Base-by-base conservation (phyloP, 2,888 invertebrate species). In the Epistrophella euchroma region DNA sequence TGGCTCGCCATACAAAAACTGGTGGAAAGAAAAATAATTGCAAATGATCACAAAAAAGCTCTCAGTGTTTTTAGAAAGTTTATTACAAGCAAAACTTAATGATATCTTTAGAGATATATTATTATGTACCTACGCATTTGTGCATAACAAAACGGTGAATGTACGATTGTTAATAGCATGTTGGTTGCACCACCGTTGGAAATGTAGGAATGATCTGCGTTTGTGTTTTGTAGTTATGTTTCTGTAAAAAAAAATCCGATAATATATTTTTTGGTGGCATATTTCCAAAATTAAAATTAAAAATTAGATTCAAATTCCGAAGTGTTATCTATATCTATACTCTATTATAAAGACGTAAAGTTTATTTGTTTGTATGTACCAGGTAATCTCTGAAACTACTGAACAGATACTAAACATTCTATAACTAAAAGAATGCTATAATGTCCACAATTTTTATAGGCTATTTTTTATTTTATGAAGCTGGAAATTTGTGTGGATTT, bases 51-150 rank as follows among this genome's bases (percentile, higher is more conserved):
- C 2, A 88, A 88, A 17, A 91, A 91, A 62, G 91, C 91, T 4
- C 78, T 91, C 2, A 90, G 88, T 40, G 87, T 91, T 70, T 91
- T 91, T 89, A 89, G 89, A 19, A 91, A 90, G 81, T 91, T 91
- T 89, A 89, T 92, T 86, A 80, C 88, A 25, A 90, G 88, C 83
- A 92, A 91, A 90, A 89, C 90, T 80, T 90, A 90, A 88, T 76
- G 13, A 66, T 66, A 19, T n/a, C 19, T 43, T 43, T 45, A 25
- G 9, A 32, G 56, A 17, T n/a, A 17, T 6, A n/a, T n/a, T n/a
- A n/a, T n/a, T n/a, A n/a, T n/a, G 5, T 35, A 32, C 4, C 2
- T 19, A 13, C 2, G 2, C 15, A 32, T 32, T 4, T 35, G 35
- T 17, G 11, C 35, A 32, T 35, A 35, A 56, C 4, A 32, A 32